These are phyloP conservation scores for Platanista minor DNA, from an alignment of 2,113 vertebrate genomes.

Conservation along the genomic window DNA sequence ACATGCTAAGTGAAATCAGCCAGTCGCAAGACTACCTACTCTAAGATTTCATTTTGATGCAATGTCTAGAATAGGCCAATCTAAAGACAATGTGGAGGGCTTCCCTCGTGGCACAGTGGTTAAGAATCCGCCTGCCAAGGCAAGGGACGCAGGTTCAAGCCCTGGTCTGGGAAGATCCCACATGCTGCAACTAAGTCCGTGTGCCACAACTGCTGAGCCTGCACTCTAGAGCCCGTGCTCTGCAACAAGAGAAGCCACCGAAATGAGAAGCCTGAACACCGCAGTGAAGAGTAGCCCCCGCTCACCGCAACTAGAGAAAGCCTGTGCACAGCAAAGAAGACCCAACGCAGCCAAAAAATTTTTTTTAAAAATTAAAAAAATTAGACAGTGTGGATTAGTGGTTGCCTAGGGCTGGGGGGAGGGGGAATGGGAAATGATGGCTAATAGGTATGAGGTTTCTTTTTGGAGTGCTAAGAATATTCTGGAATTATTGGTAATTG, in stretches of 20 bases:
- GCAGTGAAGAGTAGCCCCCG: too few species aligned
- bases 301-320: too few species aligned
- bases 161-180: too few species aligned
- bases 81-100: background rate
- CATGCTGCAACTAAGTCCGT: too few species aligned
- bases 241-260: too few species aligned
- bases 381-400: background rate
- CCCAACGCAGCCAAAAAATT: too few species aligned
- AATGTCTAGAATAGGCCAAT: background rate
- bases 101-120: too few species aligned
- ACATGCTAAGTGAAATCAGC: background rate
- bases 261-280: too few species aligned
- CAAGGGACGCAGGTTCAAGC: too few species aligned
- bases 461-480: background rate
- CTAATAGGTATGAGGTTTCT: background rate
- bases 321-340: accelerated
- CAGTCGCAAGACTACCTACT: background rate
- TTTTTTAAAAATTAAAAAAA: background rate
- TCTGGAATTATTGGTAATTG: background rate
- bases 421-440: background rate
- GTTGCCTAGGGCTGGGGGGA: background rate
- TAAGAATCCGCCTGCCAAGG: too few species aligned
- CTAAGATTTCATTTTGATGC: background rate
- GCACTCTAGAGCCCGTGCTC: too few species aligned
- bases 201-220: too few species aligned